Conservation (phyloP, 2,888 invertebrate species). For the Tethea ocularis region DNA sequence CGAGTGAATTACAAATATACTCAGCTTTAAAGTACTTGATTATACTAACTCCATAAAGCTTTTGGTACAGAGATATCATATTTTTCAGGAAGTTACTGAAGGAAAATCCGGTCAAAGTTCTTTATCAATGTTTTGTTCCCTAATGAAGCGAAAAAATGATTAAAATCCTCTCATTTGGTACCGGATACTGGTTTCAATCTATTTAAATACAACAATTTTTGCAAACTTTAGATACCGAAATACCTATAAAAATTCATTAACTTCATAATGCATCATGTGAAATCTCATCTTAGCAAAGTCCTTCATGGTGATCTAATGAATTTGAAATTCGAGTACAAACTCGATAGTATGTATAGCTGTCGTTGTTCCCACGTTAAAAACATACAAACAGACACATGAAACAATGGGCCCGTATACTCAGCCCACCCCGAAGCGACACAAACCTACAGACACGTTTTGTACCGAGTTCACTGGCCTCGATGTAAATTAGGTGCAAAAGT, state of each 20-base stretch:
- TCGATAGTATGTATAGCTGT: neutral
- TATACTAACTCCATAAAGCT: neutral
- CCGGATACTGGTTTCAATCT: neutral
- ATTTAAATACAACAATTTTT: neutral
- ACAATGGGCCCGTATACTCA: constrained; percentile 76
- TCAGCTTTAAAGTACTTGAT: neutral
- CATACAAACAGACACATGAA: constrained; percentile 48
- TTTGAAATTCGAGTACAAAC: constrained; percentile 6
- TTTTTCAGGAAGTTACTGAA: constrained; percentile 6
- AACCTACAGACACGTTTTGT: constrained; percentile 34
- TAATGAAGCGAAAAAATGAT: constrained; percentile 6
- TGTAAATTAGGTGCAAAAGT: constrained; percentile 49
- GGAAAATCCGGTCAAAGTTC: constrained; percentile 6
- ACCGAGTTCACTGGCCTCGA: constrained; percentile 56
- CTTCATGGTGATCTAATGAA: constrained; percentile 1
- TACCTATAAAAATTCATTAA: neutral
- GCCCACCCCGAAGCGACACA: constrained; percentile 67
- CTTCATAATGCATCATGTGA: neutral
- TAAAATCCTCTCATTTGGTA: neutral
- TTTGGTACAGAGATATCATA: constrained; percentile 1
- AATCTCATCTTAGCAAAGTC: neutral
- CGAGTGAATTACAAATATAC: constrained; percentile 29
- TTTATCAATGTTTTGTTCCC: constrained; percentile 1
- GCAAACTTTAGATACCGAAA: neutral
- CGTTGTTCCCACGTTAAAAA: constrained; percentile 67